Evolutionary conservation across 2,888 invertebrate species (phyloP), one percentile per base, ranked within the genome.

Genomic region (Drosophila melanosoma): DNA sequence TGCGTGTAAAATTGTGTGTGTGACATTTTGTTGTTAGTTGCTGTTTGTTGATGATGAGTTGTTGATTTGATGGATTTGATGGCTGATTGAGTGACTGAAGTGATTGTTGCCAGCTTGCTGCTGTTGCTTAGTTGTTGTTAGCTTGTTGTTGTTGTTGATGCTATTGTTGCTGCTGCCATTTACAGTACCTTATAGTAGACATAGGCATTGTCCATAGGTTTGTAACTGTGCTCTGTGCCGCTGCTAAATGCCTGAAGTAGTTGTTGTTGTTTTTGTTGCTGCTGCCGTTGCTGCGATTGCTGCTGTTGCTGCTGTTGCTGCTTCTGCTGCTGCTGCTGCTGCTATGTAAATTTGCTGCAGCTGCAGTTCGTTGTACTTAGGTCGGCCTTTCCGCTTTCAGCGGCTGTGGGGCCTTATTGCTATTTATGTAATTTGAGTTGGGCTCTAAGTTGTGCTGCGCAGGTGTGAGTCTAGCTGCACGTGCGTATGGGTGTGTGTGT

Each of bases 151-250:
- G 58, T 63, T 66, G 59, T 54, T 64, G 58, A 32, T 54, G 36
- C 40, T 49, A 29, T 29, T 60, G 48, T 32, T 65, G 63, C 51
- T 79, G 54, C 59, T 65, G 53, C 40, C 67, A 73, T 60, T 76
- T 90, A 90, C 88, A 86, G 69, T 92, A 92, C 92, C 92, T 92
- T 92, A 91, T 92, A 92, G 92, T 92, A 92, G 90, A 92, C 93
- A 91, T 92, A 92, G 87, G 93, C 92, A 92, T 92, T 93, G 93
- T 92, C 92, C 92, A 92, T 92, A 92, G 91, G 92, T 92, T 91
- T 89, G 54, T 88, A 81, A 72, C 70, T 78, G 69, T 70, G 69
- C 85, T 84, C 65, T 73, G 73, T 78, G 82, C 60, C 67, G 81
- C 81, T 71, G 73, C 62, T 70, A 79, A 79, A 81, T 84, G 68